These are phyloP conservation scores for Scolopax bukidnonensis DNA, from an alignment of 2,797 vertebrate species.

Conservation along the genomic window DNA sequence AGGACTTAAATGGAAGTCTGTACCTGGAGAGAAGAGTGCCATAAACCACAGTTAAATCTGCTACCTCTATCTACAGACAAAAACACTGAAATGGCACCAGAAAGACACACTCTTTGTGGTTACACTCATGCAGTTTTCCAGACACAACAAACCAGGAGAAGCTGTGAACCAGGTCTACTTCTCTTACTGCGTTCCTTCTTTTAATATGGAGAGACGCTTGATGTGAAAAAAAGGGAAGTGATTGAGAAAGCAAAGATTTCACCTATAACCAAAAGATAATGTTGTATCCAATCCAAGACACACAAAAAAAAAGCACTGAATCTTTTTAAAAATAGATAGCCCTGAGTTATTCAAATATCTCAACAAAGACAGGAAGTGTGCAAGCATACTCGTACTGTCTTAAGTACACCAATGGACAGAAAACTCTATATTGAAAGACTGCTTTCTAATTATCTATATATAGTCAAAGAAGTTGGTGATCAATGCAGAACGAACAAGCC, in stretches of 20 bases:
- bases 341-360: neutral
- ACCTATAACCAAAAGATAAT: neutral
- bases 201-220: neutral
- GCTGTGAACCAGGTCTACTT: neutral
- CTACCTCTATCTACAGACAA: neutral
- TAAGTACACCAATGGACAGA: neutral
- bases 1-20: neutral
- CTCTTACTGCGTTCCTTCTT: neutral
- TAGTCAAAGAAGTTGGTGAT: neutral
- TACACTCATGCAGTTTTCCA: neutral
- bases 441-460: neutral
- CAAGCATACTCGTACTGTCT: rapidly evolving
- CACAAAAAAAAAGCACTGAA: neutral
- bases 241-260: neutral
- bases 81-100: neutral
- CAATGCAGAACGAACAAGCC: neutral
- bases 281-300: neutral
- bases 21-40: neutral
- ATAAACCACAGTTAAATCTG: neutral
- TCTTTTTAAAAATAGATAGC: neutral
- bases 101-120: neutral
- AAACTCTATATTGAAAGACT: neutral
- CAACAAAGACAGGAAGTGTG: neutral
- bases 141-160: neutral
- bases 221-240: neutral